Conservation (phyloP, 2,113 vertebrate species). For the Sterrhoptilus dennistouni region DNA sequence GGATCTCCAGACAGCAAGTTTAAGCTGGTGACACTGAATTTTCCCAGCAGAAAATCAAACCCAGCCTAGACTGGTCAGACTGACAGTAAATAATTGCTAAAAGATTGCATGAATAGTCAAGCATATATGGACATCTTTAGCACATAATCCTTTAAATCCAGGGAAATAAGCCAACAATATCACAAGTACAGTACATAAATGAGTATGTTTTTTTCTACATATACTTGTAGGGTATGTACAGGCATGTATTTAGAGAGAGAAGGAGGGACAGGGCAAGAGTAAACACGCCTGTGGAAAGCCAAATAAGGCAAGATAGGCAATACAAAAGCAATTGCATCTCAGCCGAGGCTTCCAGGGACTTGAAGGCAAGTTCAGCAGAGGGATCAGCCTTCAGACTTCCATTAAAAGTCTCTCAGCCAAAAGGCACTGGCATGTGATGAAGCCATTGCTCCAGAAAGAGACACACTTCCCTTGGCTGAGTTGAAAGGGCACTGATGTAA, state of each 20-base stretch:
- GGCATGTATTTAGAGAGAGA: not conserved
- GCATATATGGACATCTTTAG: not conserved
- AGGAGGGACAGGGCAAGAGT: not conserved
- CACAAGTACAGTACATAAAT: not conserved
- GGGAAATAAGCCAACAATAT: not conserved
- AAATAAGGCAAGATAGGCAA: conserved; percentile 21
- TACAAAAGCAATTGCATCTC: not conserved
- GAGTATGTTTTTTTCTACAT: not conserved
- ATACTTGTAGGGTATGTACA: not conserved
- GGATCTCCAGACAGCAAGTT: not conserved
- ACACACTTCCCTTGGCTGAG: not conserved
- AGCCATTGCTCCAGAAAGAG: not conserved
- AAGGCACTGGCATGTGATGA: not conserved
- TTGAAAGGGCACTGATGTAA: not conserved
- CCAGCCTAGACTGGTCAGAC: not conserved
- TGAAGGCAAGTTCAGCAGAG: not conserved
- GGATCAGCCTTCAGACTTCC: not conserved
- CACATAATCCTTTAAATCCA: not conserved
- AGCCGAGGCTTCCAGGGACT: fast-evolving
- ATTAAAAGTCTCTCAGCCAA: not conserved
- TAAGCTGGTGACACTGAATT: not conserved
- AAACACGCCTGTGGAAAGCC: not conserved
- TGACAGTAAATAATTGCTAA: not conserved
- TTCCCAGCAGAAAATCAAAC: not conserved
- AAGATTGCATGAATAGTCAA: not conserved